Evolutionary conservation across 2,888 invertebrate genomes (phyloP).

Genomic region (Cryptops parisi): DNA sequence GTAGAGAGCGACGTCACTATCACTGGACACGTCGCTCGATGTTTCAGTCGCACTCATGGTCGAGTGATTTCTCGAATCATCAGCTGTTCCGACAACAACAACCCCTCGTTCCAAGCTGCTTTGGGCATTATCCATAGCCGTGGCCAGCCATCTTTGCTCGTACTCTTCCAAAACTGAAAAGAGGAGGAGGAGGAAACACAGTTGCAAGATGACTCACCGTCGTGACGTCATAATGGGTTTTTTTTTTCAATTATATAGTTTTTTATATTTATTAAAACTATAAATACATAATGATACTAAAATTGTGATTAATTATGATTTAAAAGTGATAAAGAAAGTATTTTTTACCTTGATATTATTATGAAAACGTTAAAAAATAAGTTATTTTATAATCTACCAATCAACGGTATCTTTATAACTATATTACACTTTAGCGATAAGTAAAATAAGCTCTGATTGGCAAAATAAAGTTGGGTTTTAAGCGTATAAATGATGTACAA

Average conservation of each 20-base stretch:
- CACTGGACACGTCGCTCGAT: constrained; percentile 20
- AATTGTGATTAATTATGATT: too few relatives aligned
- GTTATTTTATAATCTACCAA: too few relatives aligned
- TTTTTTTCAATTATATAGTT: background rate
- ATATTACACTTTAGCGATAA: too few relatives aligned
- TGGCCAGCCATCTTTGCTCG: constrained; percentile 12
- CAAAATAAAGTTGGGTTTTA: too few relatives aligned
- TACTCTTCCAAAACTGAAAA: background rate
- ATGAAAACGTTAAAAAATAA: too few relatives aligned
- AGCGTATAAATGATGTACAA: too few relatives aligned
- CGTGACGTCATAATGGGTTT: background rate
- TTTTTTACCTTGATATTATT: too few relatives aligned
- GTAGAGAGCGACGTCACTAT: constrained; percentile 19
- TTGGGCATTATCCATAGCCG: constrained; percentile 8
- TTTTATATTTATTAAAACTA: background rate
- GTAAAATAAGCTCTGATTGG: too few relatives aligned
- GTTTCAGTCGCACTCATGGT: constrained; percentile 21
- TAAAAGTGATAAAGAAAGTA: too few relatives aligned
- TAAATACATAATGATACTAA: too few relatives aligned
- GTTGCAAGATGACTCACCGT: background rate
- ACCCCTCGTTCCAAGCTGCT: background rate
- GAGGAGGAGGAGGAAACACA: background rate
- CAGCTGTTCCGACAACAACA: background rate
- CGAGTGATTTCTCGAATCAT: background rate
- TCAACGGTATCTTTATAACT: too few relatives aligned